Conservation (phyloP, 1,140 invertebrate genomes). For the Drosophila setifemur region DNA sequence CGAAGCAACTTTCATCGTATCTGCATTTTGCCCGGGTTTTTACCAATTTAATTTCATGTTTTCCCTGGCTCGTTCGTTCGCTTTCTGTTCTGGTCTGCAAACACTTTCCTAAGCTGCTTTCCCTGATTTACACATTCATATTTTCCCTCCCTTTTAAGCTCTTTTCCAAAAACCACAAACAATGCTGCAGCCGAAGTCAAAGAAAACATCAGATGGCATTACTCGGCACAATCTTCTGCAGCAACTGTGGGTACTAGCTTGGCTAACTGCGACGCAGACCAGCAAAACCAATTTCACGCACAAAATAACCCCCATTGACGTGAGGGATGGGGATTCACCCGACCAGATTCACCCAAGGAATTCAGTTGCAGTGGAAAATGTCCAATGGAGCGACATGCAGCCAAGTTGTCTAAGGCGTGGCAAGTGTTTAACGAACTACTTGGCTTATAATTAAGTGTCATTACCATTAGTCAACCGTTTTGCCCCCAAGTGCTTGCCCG, state of each 20-base stretch:
- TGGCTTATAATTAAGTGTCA: slow-evolving; percentile 65
- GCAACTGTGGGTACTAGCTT: background rate
- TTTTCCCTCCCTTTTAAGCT: slow-evolving; percentile 13
- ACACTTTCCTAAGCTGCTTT: slow-evolving; percentile 10
- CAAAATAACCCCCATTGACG: slow-evolving; percentile 37
- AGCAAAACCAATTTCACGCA: slow-evolving; percentile 61
- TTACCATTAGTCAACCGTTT: slow-evolving; percentile 48
- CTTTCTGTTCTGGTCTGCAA: background rate
- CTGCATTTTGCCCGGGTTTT: slow-evolving; percentile 5
- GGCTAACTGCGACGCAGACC: background rate
- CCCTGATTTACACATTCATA: slow-evolving; percentile 15
- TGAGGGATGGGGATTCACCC: background rate
- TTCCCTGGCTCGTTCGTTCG: background rate
- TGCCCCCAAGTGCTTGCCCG: slow-evolving; percentile 29
- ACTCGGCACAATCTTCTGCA: slow-evolving; percentile 1
- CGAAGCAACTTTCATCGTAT: background rate
- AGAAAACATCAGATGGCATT: slow-evolving; percentile 10
- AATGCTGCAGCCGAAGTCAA: slow-evolving; percentile 15
- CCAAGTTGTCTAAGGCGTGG: background rate
- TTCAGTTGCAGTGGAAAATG: background rate
- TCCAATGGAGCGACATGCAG: background rate
- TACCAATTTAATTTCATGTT: background rate
- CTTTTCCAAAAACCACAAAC: slow-evolving; percentile 18
- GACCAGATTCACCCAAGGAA: background rate
- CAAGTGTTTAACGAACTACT: slow-evolving; percentile 48